Percentiles rank a stretch among this genome's conserved stretches.
These are phyloP conservation scores for Agonopterix alstromeriana DNA, from an alignment of 2,888 invertebrate species.

Conservation along the genomic window DNA sequence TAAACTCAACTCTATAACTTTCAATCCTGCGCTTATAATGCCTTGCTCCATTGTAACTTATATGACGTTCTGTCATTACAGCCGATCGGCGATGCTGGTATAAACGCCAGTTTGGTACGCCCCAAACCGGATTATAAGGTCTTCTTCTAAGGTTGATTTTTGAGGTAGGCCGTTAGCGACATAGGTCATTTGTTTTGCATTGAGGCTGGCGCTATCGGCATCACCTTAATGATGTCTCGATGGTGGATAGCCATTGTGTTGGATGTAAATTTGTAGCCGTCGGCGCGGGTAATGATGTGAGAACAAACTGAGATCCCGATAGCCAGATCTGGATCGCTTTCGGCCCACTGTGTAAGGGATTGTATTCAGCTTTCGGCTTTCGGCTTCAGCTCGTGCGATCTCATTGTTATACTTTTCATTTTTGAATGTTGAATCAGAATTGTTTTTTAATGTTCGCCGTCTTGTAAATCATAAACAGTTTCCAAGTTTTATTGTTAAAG, in stretches of 20 bases:
- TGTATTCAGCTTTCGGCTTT: conserved; percentile 55
- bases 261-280: conserved; percentile 78
- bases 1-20: conserved; percentile 43
- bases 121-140: conserved; percentile 23
- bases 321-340: conserved; percentile 69
- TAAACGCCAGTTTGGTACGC: conserved; percentile 32
- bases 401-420: conserved; percentile 42
- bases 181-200: conserved; percentile 40
- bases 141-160: conserved; percentile 35
- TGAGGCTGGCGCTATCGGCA: conserved; percentile 72
- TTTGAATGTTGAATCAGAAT: conserved; percentile 39
- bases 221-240: conserved; percentile 78
- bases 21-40: conserved; percentile 47
- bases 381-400: conserved; percentile 36
- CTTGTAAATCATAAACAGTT: conserved; percentile 46
- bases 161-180: conserved; percentile 15
- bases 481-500: conserved; percentile 5
- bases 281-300: conserved; percentile 78
- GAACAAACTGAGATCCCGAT: conserved; percentile 76
- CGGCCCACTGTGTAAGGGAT: conserved; percentile 58
- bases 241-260: conserved; percentile 77
- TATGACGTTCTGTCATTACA: conserved; percentile 66
- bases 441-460: conserved; percentile 40
- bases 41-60: conserved; percentile 41
- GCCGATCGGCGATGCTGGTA: conserved; percentile 23